Conservation (phyloP, 2,113 vertebrate genomes). For the Ivindomyrus marchei region DNA sequence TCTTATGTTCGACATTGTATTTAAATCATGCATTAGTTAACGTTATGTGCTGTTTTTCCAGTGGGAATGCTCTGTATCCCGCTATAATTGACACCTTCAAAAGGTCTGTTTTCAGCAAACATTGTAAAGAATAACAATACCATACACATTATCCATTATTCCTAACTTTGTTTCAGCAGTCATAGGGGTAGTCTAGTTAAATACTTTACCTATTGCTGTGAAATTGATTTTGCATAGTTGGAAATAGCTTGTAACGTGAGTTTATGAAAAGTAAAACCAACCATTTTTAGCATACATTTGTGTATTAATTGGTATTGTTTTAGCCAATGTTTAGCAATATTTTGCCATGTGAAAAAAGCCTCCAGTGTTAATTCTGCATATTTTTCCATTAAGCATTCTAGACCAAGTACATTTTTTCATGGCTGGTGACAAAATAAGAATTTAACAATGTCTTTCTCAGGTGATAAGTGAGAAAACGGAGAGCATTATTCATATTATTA, state of each 20-base stretch:
- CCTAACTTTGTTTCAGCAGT: not conserved
- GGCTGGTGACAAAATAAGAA: not conserved
- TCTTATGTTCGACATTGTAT: not conserved
- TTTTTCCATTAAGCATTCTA: not conserved
- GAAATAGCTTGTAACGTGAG: not conserved
- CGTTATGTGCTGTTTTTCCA: not conserved
- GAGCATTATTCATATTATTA: not conserved
- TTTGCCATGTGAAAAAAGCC: not conserved
- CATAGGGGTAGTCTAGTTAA: not conserved
- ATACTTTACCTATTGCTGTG: not conserved
- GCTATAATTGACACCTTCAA: not conserved
- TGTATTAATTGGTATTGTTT: not conserved
- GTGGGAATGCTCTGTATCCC: not conserved
- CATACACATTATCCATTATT: not conserved
- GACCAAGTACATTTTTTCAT: not conserved
- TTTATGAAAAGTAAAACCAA: not conserved
- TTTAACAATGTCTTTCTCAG: not conserved
- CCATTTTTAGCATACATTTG: not conserved
- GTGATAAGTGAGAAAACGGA: not conserved
- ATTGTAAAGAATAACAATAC: not conserved
- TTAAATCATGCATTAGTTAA: not conserved
- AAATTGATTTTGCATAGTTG: not conserved
- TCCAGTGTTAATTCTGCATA: not conserved
- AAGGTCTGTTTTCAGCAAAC: not conserved
- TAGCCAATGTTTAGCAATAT: not conserved